Conservation (phyloP, 2,888 invertebrate genomes). For the Pachydiplax longipennis region DNA sequence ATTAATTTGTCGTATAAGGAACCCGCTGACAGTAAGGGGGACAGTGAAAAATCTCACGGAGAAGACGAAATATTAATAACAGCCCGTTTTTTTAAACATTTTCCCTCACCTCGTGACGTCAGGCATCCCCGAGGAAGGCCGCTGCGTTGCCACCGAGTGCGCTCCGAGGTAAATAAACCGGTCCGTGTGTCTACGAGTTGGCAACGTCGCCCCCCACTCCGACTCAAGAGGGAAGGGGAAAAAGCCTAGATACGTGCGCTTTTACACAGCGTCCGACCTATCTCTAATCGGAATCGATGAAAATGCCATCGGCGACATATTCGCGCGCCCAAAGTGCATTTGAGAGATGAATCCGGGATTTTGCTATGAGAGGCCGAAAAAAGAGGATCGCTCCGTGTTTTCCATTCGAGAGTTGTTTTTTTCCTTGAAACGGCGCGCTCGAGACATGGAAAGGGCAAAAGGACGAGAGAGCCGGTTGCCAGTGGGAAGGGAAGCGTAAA, state of each 20-base stretch:
- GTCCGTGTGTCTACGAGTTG: background rate
- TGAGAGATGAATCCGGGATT: too few species aligned
- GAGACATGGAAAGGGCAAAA: background rate
- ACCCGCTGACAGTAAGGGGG: background rate
- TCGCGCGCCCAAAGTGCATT: background rate
- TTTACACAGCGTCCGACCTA: background rate
- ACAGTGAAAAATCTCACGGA: background rate
- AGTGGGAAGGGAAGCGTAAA: background rate
- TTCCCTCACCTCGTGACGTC: background rate
- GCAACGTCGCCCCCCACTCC: background rate
- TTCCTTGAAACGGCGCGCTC: background rate
- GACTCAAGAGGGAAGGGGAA: too few species aligned
- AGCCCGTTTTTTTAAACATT: background rate
- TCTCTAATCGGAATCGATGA: background rate
- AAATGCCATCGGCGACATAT: background rate
- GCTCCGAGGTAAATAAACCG: slow-evolving; percentile 30
- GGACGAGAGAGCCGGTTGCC: background rate
- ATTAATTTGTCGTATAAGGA: background rate
- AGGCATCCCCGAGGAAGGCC: background rate
- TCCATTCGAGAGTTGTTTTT: background rate
- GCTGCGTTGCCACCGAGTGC: slow-evolving; percentile 2
- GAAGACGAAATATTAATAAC: background rate
- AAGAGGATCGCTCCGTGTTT: background rate
- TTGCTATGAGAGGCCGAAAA: background rate
- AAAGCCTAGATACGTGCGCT: slow-evolving; percentile 18